Percentiles rank a stretch among this genome's conserved stretches.
These are phyloP conservation scores for Oryzias celebensis DNA, from an alignment of 2,113 vertebrate species.

Conservation along the genomic window DNA sequence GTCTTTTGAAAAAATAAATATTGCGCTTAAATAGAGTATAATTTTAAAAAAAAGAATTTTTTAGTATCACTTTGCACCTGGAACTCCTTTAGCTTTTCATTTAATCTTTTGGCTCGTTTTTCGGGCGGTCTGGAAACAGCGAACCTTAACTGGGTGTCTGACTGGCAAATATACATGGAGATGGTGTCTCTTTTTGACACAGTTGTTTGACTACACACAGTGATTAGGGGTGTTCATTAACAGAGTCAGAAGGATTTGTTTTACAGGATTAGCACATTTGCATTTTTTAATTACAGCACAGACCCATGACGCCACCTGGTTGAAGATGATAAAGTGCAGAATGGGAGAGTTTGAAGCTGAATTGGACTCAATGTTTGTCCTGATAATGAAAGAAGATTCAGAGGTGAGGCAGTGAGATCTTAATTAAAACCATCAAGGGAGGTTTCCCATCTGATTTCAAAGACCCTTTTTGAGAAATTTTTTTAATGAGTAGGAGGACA, in stretches of 20 bases:
- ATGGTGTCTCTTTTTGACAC: constrained; percentile 14
- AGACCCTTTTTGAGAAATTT: constrained; percentile 10
- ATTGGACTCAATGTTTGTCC: constrained; percentile 32
- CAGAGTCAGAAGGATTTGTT: constrained; percentile 56
- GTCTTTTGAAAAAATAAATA: too few relatives aligned
- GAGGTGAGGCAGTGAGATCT: constrained; percentile 14
- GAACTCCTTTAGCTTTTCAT: neutral
- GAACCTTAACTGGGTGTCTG: constrained; percentile 31
- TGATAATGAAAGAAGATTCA: constrained; percentile 49
- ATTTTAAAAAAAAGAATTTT: too few relatives aligned
- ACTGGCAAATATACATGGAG: constrained; percentile 17
- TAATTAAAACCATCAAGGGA: constrained; percentile 31
- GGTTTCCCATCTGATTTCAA: constrained; percentile 40
- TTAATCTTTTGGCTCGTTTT: constrained; percentile 45
- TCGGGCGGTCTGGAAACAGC: constrained; percentile 21
- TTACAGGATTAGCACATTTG: constrained; percentile 70
- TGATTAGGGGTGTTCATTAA: constrained; percentile 49
- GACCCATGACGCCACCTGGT: constrained; percentile 70
- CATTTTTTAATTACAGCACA: constrained; percentile 75
- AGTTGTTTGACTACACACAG: constrained; percentile 56
- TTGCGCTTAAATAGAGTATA: too few relatives aligned
- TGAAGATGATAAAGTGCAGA: constrained; percentile 62
- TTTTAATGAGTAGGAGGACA: constrained; percentile 10
- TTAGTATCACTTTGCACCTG: neutral
- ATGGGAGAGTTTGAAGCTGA: constrained; percentile 32